These are phyloP conservation scores for Alcis repandata DNA, from an alignment of 2,888 invertebrate species.

Conservation along the genomic window DNA sequence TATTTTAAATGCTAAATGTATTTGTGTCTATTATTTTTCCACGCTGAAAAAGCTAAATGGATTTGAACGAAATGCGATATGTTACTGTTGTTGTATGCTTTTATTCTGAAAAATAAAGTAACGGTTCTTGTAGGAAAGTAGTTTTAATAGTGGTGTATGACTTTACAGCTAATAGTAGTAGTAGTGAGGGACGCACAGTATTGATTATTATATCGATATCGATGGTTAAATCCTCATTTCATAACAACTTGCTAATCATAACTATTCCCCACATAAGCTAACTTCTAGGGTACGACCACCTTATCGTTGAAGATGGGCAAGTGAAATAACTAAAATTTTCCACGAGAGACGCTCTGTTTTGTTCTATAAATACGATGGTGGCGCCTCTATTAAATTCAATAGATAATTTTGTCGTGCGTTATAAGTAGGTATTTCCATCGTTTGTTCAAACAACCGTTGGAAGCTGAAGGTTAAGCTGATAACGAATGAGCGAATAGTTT, in stretches of 20 bases:
- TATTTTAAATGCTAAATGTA: no score
- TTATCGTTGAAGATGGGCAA: background rate
- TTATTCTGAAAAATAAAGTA: no score
- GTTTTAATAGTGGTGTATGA: no score
- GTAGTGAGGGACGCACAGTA: no score
- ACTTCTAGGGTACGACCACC: background rate
- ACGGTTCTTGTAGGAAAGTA: no score
- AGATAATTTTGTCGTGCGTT: background rate
- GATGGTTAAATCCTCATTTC: background rate
- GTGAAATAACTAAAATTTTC: background rate
- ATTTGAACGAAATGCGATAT: no score
- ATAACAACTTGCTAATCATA: background rate
- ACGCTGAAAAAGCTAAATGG: no score
- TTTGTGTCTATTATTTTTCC: no score
- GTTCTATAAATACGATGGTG: background rate
- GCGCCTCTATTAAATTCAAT: background rate
- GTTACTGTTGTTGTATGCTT: no score
- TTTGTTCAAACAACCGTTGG: conserved; percentile 47
- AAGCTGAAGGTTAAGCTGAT: conserved; percentile 63
- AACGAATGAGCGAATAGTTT: conserved; percentile 55
- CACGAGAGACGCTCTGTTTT: background rate
- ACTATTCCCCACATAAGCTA: background rate
- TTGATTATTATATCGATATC: background rate
- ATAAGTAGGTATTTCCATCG: conserved; percentile 17
- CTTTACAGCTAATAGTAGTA: no score